A percentile compares a stretch with the other conserved stretches of the same genome.
These are phyloP conservation scores for Cheilosia vernalis DNA, from an alignment of 2,888 invertebrate genomes.

Conservation along the genomic window DNA sequence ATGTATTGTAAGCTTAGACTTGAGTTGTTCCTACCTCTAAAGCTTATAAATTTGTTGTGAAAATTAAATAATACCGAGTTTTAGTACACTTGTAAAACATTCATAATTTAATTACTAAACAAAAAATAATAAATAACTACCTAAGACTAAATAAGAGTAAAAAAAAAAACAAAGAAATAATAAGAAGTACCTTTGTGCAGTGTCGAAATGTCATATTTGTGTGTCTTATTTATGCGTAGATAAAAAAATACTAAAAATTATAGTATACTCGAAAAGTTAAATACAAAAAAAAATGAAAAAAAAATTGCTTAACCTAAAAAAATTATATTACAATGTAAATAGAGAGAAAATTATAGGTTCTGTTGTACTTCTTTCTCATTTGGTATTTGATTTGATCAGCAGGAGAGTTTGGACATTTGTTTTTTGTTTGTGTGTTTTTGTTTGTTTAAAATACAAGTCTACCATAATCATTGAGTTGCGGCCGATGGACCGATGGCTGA, in stretches of 20 bases:
- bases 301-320: conserved; percentile 1
- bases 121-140: conserved; percentile 32
- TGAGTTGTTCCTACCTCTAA: conserved; percentile 54
- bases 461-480: conserved; percentile 80
- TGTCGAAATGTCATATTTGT: conserved; percentile 42
- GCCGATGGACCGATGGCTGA: conserved; percentile 76
- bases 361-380: conserved; percentile 71
- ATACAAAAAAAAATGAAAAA: neutral
- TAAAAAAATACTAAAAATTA: conserved; percentile 36
- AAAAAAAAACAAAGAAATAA: neutral
- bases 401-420: conserved; percentile 12
- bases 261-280: conserved; percentile 29
- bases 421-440: neutral
- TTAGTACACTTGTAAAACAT: neutral
- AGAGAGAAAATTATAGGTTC: conserved; percentile 41
- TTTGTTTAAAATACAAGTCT: conserved; percentile 75
- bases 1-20: conserved; percentile 38
- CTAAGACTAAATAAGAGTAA: neutral
- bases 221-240: conserved; percentile 54
- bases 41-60: conserved; percentile 39
- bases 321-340: neutral
- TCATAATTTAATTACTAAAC: neutral
- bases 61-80: conserved; percentile 37
- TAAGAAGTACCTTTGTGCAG: conserved; percentile 55
- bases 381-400: conserved; percentile 66